phyloP scores from a whole-genome alignment of 2,888 invertebrate species.

The Pseudoips prasinana region DNA sequence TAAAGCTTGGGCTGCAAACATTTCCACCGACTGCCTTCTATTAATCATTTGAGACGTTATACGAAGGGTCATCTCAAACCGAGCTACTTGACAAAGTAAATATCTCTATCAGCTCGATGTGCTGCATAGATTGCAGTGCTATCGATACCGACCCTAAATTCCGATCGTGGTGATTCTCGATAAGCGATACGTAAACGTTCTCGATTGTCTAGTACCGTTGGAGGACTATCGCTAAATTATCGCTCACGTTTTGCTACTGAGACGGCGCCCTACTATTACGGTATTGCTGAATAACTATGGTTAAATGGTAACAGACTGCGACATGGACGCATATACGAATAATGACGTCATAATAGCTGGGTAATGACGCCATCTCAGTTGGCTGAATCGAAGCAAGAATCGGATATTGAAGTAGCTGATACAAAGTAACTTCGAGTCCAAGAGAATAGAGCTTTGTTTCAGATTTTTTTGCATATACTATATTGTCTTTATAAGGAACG shows the following conservation, averaged over 20 bases:
- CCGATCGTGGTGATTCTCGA: constrained; percentile 70
- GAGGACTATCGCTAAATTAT: constrained; percentile 71
- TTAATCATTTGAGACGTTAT: constrained; percentile 4
- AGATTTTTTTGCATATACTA: too few species aligned
- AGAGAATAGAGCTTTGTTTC: too few species aligned
- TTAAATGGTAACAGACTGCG: constrained; percentile 24
- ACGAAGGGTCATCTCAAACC: constrained; percentile 15
- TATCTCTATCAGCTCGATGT: constrained; percentile 49
- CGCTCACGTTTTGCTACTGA: constrained; percentile 78
- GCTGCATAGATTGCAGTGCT: constrained; percentile 44
- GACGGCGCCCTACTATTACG: constrained; percentile 56
- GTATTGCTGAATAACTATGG: constrained; percentile 45
- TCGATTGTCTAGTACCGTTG: constrained; percentile 70
- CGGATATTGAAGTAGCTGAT: too few species aligned
- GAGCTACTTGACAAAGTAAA: constrained; percentile 35
- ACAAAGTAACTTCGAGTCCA: too few species aligned
- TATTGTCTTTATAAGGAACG: too few species aligned
- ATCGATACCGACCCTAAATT: constrained; percentile 60
- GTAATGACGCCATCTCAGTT: too few species aligned
- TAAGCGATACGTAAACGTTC: constrained; percentile 75
- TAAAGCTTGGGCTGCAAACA: too few species aligned
- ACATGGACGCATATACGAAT: constrained; percentile 29
- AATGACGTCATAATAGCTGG: constrained; percentile 25
- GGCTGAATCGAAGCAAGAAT: too few species aligned
- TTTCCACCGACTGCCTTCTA: too few species aligned